Evolutionary conservation across 2,797 vertebrate species (phyloP), one percentile per base, ranked within the genome.

Genomic region (Miichthys miiuy): DNA sequence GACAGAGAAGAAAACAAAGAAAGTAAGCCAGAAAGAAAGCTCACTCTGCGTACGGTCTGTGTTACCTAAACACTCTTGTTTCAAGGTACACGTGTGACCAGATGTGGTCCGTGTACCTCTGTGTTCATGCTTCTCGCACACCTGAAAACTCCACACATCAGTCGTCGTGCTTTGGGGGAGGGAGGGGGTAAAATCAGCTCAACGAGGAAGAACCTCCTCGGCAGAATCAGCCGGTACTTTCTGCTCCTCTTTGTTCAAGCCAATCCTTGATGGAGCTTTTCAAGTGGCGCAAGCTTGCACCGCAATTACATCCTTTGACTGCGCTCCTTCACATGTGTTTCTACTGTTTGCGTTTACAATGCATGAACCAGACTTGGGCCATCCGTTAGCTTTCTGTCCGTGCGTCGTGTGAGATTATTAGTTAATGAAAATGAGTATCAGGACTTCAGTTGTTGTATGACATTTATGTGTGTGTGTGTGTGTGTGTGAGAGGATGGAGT

Each of bases 261-360:
- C 70, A 21, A 80, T 86, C 72, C 77, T 84, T 76, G 86, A 83
- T 74, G 56, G 77, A 72, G 84, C 78, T 83, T 83, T 90, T 88
- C 79, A 85, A 83, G 86, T 64, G 67, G 79, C 16, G 20, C 70
- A 21, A 71, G 64, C 79, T 78, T 4, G 81, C 68, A 63, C 75
- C 71, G 83, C 85, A 91, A 91, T 91, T 88, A 92, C 64, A 65
- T 75, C 78, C 80, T 83, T 91, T 92, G 86, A 91, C 86, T 66
- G 71, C 11, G 57, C 84, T 80, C 61, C 83, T 87, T 87, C 76
- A 56, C 62, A 14, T 61, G 73, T 27, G 27, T 66, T 70, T 73
- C 72, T n/a, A 55, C 78, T 63, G 84, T 83, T 77, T 88, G 42
- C 62, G 66, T 84, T 84, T 68, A 85, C 61, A 67, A 70, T 79